These are phyloP conservation scores for Helarctos malayanus DNA, from an alignment of 2,797 vertebrate genomes.

Conservation along the genomic window DNA sequence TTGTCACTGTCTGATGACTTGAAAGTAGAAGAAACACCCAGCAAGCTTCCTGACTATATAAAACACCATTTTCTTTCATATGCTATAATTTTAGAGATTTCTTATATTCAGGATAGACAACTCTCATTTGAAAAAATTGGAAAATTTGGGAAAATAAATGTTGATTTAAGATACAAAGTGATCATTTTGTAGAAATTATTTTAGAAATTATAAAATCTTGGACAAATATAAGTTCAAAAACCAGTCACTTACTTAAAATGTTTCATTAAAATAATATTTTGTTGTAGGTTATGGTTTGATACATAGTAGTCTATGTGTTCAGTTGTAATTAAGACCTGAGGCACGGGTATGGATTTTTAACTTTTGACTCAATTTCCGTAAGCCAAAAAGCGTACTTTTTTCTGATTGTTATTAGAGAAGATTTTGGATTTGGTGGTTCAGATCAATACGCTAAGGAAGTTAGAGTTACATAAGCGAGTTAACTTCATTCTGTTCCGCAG, in stretches of 20 bases:
- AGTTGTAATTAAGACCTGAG: neutral
- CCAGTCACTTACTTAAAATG: neutral
- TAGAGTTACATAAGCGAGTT: neutral
- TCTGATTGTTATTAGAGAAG: neutral
- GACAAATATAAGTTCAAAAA: neutral
- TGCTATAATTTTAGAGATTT: conserved; percentile 41
- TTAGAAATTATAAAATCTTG: conserved; percentile 53
- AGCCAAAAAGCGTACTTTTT: neutral
- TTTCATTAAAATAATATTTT: neutral
- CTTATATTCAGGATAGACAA: neutral
- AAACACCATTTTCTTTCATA: neutral
- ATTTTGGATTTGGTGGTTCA: conserved; percentile 7
- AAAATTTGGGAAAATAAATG: conserved; percentile 14
- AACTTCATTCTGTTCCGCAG: neutral
- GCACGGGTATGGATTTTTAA: neutral
- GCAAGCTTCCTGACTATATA: neutral
- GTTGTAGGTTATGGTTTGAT: neutral
- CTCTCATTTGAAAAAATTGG: conserved; percentile 13
- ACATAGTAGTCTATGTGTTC: neutral
- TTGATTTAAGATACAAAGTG: neutral
- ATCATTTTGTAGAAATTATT: conserved; percentile 24
- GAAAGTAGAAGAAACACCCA: neutral
- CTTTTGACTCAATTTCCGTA: neutral
- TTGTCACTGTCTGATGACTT: neutral
- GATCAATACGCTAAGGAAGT: conserved; percentile 8